Percentiles rank a stretch among this genome's conserved stretches.
Evolutionary conservation across 2,113 vertebrate species (phyloP).

Genomic region (Apeltes quadracus): DNA sequence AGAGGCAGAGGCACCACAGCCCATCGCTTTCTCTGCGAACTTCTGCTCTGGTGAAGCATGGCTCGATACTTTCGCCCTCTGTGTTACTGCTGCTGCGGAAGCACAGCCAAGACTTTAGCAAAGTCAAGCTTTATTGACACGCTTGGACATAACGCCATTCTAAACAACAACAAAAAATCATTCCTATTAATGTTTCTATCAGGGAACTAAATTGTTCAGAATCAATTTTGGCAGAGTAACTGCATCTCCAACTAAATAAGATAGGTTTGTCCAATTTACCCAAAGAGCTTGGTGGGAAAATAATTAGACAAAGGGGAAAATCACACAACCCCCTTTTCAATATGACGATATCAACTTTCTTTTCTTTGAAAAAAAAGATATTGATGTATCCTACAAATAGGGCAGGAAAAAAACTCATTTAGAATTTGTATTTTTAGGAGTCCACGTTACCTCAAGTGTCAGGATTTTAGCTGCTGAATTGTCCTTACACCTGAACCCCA

Average conservation of each 20-base stretch:
- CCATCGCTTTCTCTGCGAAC: constrained; percentile 3
- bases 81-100: constrained; percentile 42
- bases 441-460: neutral
- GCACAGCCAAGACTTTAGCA: constrained; percentile 21
- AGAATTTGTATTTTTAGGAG: neutral
- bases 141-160: constrained; percentile 43
- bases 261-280: constrained; percentile 54
- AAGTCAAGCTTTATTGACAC: constrained; percentile 62
- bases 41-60: constrained; percentile 36
- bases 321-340: too few relatives aligned
- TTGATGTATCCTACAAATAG: neutral
- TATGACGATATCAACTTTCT: too few relatives aligned
- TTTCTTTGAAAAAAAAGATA: too few relatives aligned
- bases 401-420: too few relatives aligned
- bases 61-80: constrained; percentile 21
- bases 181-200: constrained; percentile 60
- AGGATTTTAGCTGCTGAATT: constrained; percentile 5
- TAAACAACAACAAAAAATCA: constrained; percentile 57
- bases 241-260: constrained; percentile 43
- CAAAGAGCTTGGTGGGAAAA: neutral
- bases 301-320: too few relatives aligned
- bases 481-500: constrained; percentile 17
- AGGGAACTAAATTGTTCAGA: constrained; percentile 49
- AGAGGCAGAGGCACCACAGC: constrained; percentile 1
- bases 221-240: constrained; percentile 54